Evolutionary conservation across 1,140 invertebrate species (phyloP), one percentile per base, ranked within the genome.

Genomic region (Pteromalus puparum): DNA sequence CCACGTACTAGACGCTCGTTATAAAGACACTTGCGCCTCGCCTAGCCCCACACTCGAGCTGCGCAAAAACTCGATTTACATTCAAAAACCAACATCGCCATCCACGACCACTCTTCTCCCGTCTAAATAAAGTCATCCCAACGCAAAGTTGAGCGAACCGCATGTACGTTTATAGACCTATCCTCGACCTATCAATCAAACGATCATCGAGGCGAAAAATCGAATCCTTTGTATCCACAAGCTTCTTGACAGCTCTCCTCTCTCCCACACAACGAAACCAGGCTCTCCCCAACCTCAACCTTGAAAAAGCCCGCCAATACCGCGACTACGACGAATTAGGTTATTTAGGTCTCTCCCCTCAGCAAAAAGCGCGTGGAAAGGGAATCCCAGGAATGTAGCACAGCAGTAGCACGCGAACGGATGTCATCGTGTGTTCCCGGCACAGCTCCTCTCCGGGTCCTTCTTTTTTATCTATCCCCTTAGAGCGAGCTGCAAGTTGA

Each of bases 301-400:
- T 79, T 79, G 82, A 65, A 84, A 68, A 65, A 61, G 30, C 70
- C 26, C 46, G 10, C 38, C 10, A 42, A 42, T 42, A 42, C 46
- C 3, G n/a, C 24, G 10, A 34, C 26, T 18, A 42, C 61, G 4
- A 61, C 76, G 76, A 5, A 78, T 72, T 74, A 85, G 76, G 83
- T 76, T 84, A 87, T 80, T 24, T 26, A 85, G 82, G 83, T 67
- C 76, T 83, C 53, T 75, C 28, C 82, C 6, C 24, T 84, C 77
- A 21, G 67, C 28, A 38, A 76, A 82, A 84, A 74, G 30, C 42
- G 67, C 81, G 48, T 72, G 75, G 75, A 83, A 85, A 86, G 83
- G 83, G 83, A 81, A 85, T 80, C 28, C 38, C 18, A 28, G 10
- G 34, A 75, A 85, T 85, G 70, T 85, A 34, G 78, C 48, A 48